phyloP scores from a whole-genome alignment of 2,113 vertebrate species.

The Micronycteris hirsuta region DNA sequence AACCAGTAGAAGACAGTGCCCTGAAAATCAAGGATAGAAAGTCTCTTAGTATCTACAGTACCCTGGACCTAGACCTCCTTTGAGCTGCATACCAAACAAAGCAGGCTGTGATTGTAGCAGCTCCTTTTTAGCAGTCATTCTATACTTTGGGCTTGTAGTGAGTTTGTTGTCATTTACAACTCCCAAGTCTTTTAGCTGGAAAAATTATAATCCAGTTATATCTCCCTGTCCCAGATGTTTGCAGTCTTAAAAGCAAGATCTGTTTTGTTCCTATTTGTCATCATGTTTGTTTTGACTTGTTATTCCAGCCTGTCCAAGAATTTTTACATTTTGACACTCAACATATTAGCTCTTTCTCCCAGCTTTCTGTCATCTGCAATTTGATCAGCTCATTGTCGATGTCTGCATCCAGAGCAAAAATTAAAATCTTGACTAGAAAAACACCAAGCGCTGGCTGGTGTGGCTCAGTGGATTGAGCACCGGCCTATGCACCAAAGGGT shows the following conservation, averaged over 20 bases:
- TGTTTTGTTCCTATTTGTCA: not conserved
- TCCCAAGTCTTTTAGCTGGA: constrained; percentile 10
- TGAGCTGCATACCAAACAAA: not conserved
- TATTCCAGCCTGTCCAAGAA: not conserved
- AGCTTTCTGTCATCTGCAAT: not conserved
- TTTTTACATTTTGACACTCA: not conserved
- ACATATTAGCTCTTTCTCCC: not conserved
- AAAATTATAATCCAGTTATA: not conserved
- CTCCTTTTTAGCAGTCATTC: not conserved
- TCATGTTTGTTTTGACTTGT: constrained; percentile 22
- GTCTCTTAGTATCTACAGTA: not conserved
- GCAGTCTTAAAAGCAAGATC: not conserved
- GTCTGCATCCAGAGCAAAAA: not conserved
- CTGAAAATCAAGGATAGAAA: not conserved
- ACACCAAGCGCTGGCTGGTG: too few relatives aligned
- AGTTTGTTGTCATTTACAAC: not conserved
- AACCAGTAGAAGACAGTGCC: not conserved
- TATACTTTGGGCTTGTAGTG: constrained; percentile 1
- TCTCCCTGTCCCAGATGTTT: not conserved
- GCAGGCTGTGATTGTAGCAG: not conserved
- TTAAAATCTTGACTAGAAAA: not conserved
- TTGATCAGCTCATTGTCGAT: not conserved
- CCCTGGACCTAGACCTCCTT: not conserved
- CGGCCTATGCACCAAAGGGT: too few relatives aligned
- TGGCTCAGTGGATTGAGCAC: too few relatives aligned